Percentiles rank a stretch among this genome's conserved stretches.
phyloP scores from a whole-genome alignment of 2,888 invertebrate genomes.

The Cephus runcator region DNA sequence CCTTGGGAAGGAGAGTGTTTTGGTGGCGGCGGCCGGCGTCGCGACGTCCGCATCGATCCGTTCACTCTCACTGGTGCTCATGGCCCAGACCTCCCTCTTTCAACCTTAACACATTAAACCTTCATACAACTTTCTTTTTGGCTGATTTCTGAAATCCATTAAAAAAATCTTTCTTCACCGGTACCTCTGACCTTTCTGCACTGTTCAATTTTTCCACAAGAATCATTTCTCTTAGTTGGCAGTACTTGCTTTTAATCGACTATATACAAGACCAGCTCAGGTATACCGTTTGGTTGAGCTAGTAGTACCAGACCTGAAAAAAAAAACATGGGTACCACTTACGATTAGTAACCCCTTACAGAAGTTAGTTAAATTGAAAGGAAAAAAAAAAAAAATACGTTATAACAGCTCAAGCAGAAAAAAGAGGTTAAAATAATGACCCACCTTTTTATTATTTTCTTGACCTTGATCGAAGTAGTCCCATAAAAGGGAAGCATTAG shows the following conservation, averaged over 20 bases:
- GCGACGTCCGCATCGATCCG: conserved; percentile 43
- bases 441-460: not conserved
- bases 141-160: too few relatives aligned
- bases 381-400: not conserved
- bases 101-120: not conserved
- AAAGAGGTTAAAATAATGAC: not conserved
- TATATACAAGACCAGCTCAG: not conserved
- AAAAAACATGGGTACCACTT: not conserved
- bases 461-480: not conserved
- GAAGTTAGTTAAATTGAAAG: not conserved
- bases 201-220: too few relatives aligned
- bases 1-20: conserved; percentile 23
- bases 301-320: not conserved
- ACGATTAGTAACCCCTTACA: not conserved
- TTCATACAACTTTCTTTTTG: too few relatives aligned
- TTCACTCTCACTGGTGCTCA: conserved; percentile 42
- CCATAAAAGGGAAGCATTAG: not conserved
- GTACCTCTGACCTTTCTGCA: too few relatives aligned
- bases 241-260: not conserved
- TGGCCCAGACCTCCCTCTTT: conserved; percentile 30
- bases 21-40: conserved; percentile 32
- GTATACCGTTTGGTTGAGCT: not conserved
- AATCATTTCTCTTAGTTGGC: not conserved
- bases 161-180: too few relatives aligned
- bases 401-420: not conserved